phyloP scores from a whole-genome alignment of 1,140 invertebrate genomes.

The Drosophila tsacasi region DNA sequence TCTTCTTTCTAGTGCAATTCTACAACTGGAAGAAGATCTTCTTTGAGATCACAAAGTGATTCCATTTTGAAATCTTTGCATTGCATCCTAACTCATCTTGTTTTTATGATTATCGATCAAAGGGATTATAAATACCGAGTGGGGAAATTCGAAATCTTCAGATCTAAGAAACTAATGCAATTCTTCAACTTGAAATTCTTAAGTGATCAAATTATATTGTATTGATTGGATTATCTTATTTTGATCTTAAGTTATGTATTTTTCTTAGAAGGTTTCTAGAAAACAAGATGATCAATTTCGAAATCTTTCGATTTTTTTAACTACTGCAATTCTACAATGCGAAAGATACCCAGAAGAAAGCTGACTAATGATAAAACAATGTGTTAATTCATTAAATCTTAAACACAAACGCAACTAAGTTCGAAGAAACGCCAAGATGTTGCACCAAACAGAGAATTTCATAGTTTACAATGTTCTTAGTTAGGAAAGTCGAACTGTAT shows the following conservation, averaged over 20 bases:
- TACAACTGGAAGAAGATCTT: neutral
- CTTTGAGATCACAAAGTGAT: neutral
- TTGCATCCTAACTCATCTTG: neutral
- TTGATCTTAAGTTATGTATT: neutral
- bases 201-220: too few relatives aligned
- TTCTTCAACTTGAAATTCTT: neutral
- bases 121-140: neutral
- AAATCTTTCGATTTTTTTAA: neutral
- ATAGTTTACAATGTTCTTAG: constrained; percentile 15
- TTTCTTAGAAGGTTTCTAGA: neutral
- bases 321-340: neutral
- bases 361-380: too few relatives aligned
- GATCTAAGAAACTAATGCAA: neutral
- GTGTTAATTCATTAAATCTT: too few relatives aligned
- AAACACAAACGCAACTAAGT: too few relatives aligned
- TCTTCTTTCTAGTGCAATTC: neutral
- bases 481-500: constrained; percentile 62
- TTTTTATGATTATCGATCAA: neutral
- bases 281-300: neutral
- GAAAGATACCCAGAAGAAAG: neutral
- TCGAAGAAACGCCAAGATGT: neutral
- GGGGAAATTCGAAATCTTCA: neutral
- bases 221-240: too few relatives aligned
- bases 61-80: neutral
- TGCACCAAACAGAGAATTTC: neutral